Evolutionary conservation across 2,113 vertebrate genomes (phyloP).

Genomic region (Willisornis vidua): DNA sequence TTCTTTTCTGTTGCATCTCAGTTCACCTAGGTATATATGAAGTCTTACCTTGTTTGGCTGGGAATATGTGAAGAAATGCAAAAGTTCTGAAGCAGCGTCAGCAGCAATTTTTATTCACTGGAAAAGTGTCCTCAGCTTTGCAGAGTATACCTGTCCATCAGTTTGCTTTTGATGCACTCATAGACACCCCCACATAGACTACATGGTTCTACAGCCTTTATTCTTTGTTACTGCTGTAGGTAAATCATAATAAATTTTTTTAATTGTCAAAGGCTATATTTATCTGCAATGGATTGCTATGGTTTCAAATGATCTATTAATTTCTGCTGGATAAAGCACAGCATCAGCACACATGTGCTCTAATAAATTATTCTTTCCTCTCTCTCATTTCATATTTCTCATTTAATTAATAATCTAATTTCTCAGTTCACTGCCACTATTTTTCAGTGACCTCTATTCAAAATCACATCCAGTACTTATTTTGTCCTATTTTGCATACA

Average conservation of each 20-base stretch:
- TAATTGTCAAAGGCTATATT: not conserved
- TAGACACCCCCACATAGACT: not conserved
- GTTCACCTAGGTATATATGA: not conserved
- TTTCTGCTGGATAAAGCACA: not conserved
- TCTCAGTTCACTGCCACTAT: not conserved
- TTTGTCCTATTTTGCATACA: not conserved
- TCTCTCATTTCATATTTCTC: not conserved
- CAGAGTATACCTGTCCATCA: not conserved
- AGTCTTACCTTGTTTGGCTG: not conserved
- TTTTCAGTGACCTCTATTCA: not conserved
- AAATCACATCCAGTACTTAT: not conserved
- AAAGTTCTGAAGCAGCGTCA: not conserved
- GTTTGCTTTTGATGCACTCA: not conserved
- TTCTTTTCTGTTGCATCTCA: not conserved
- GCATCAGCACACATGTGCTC: not conserved
- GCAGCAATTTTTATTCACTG: not conserved
- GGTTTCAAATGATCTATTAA: not conserved
- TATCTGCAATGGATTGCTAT: not conserved
- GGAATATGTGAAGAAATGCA: not conserved
- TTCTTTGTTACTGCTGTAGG: not conserved
- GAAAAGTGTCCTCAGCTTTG: not conserved
- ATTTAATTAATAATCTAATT: conserved; percentile 5
- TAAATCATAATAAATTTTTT: not conserved
- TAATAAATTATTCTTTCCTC: not conserved
- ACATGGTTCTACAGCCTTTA: not conserved